Conservation (phyloP, 2,113 vertebrate genomes). For the Porphyrio hochstetteri region DNA sequence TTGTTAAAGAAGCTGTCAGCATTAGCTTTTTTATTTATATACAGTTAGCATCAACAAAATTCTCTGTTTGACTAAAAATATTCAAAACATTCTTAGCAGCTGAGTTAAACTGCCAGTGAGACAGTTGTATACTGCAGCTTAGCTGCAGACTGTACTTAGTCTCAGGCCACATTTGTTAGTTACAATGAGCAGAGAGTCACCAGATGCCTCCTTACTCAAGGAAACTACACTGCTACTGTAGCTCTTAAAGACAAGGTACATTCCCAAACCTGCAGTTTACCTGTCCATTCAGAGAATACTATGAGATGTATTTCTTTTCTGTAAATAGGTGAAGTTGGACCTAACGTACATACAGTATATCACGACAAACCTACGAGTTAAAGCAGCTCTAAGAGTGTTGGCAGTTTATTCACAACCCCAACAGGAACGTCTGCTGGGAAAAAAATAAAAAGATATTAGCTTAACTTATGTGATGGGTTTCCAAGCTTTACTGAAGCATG, state of each 20-base stretch:
- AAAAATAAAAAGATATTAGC: background rate
- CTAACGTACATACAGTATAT: background rate
- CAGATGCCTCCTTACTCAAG: background rate
- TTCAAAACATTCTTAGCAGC: background rate
- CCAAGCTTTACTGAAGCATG: background rate
- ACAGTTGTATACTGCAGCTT: background rate
- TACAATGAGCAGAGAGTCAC: background rate
- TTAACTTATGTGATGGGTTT: background rate
- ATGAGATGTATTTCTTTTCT: background rate
- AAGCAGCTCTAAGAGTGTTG: background rate
- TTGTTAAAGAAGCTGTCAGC: background rate
- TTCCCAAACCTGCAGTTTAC: background rate
- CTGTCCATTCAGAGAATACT: background rate
- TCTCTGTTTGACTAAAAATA: background rate
- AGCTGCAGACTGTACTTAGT: background rate
- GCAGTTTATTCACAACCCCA: background rate
- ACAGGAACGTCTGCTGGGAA: accelerated
- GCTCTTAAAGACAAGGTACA: background rate
- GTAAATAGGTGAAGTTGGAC: background rate
- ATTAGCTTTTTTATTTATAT: background rate
- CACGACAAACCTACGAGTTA: background rate
- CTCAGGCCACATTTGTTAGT: background rate
- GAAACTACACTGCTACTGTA: background rate
- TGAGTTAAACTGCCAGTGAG: background rate
- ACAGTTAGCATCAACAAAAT: background rate